A percentile compares a stretch with the other conserved stretches of the same genome.
Evolutionary conservation across 2,888 invertebrate species (phyloP).

Genomic region (Andrena chrysosceles): DNA sequence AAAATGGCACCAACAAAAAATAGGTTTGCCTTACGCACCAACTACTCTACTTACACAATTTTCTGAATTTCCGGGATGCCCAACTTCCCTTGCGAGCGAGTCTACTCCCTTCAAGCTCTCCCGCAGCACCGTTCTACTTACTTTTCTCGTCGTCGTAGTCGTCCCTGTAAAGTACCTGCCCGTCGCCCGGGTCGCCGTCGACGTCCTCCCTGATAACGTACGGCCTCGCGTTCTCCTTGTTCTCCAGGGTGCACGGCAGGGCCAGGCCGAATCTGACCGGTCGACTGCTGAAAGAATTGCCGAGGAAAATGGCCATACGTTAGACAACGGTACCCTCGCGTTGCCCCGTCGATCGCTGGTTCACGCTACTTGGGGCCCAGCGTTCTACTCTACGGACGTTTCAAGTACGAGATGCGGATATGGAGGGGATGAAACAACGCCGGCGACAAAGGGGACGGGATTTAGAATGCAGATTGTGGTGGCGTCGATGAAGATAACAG

Average conservation of each 20-base stretch:
- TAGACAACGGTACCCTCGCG: not conserved
- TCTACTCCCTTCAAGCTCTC: not conserved
- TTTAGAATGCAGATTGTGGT: conserved; percentile 48
- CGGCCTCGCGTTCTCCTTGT: conserved; percentile 95
- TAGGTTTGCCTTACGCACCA: too few species aligned
- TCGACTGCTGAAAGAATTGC: conserved; percentile 88
- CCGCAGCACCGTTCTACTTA: conserved; percentile 72
- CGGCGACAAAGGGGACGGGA: conserved; percentile 11
- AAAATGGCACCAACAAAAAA: too few species aligned
- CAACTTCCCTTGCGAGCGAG: not conserved
- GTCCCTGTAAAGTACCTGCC: conserved; percentile 90
- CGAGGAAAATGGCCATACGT: conserved; percentile 18
- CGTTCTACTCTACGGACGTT: conserved; percentile 71
- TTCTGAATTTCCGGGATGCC: too few species aligned
- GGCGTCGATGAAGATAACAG: conserved; percentile 48
- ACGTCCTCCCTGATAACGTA: conserved; percentile 89
- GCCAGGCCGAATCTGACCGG: conserved; percentile 91
- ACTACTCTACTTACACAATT: too few species aligned
- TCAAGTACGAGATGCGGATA: conserved; percentile 60
- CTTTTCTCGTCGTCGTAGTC: conserved; percentile 89
- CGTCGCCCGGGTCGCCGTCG: conserved; percentile 87
- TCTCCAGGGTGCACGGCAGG: conserved; percentile 92
- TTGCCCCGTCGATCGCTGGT: conserved; percentile 36
- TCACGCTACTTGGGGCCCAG: conserved; percentile 78
- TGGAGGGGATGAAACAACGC: conserved; percentile 44